Evolutionary conservation across 2,888 invertebrate genomes (phyloP).

Genomic region (Dynastes tityus): DNA sequence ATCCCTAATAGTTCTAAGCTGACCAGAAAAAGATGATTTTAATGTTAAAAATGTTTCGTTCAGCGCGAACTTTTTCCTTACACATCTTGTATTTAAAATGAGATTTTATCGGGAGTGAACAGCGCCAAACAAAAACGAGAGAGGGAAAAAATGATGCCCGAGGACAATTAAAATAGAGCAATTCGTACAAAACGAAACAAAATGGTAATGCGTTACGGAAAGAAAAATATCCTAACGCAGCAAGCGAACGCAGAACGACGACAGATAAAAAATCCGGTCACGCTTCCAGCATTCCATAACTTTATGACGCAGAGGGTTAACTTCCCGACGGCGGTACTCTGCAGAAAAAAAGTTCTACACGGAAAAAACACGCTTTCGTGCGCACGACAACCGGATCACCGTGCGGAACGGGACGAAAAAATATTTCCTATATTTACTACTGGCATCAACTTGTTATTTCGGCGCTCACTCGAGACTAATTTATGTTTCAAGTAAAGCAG

Average conservation of each 20-base stretch:
- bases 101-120: conserved; percentile 12
- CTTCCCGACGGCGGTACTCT: conserved; percentile 31
- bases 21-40: no score
- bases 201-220: conserved; percentile 45
- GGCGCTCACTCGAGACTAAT: conserved; percentile 41
- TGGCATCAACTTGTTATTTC: conserved; percentile 39
- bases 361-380: conserved; percentile 1
- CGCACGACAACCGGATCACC: conserved; percentile 4
- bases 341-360: background rate
- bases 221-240: conserved; percentile 36
- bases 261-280: conserved; percentile 45
- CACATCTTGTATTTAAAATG: conserved; percentile 20
- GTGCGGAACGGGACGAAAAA: conserved; percentile 24
- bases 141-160: conserved; percentile 17
- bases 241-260: conserved; percentile 29
- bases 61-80: background rate
- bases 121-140: background rate
- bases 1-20: no score
- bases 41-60: background rate
- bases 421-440: conserved; percentile 37
- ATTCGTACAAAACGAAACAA: conserved; percentile 37
- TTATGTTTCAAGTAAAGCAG: conserved; percentile 35
- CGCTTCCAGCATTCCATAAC: conserved; percentile 46
- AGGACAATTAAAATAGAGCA: conserved; percentile 38
- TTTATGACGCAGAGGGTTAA: conserved; percentile 44